Evolutionary conservation across 2,888 invertebrate genomes (phyloP), one percentile per base, ranked within the genome.

Genomic region (Andrena flavipes): DNA sequence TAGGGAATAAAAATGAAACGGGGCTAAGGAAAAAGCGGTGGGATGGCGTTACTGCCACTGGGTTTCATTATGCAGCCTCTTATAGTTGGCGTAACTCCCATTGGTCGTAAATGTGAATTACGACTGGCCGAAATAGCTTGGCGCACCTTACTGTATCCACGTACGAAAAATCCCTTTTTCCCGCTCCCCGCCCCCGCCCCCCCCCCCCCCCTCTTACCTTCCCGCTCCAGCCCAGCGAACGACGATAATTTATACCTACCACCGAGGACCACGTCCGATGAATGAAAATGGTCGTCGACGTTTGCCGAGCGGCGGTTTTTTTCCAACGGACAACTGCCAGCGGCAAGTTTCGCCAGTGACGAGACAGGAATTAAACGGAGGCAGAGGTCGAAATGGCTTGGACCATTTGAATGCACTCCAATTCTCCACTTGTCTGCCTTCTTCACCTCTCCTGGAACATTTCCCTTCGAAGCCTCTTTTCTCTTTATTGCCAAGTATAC

Each of bases 41-140:
- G 79, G 59, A 56, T 63, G 80, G 85, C 83, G 85, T 83, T 88
- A 87, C 87, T 84, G 84, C 89, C 85, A 87, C 89, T 84, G 88
- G 85, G 87, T 91, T 92, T 92, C 92, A 92, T 92, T 92, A 92
- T 92, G 90, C 92, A 91, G 90, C 91, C 91, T 91, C 92, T 92
- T 92, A 92, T 88, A 91, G 88, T 92, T 92, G 91, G 92, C 91
- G 89, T 91, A 91, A 92, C 91, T 91, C 91, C 92, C 91, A 91
- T 91, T 88, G 91, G 87, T 92, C 91, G 90, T 92, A 92, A 91
- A 92, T 92, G 91, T 92, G 91, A 92, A 89, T 92, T 92, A 92
- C 89, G 88, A 81, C 87, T 90, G 87, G 87, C 87, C 91, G 90
- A 92, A 92, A 91, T 91, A 91, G 91, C 91, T 86, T 84, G 84